These are phyloP conservation scores for Calliopum simillimum DNA, from an alignment of 2,888 invertebrate genomes.

Conservation along the genomic window DNA sequence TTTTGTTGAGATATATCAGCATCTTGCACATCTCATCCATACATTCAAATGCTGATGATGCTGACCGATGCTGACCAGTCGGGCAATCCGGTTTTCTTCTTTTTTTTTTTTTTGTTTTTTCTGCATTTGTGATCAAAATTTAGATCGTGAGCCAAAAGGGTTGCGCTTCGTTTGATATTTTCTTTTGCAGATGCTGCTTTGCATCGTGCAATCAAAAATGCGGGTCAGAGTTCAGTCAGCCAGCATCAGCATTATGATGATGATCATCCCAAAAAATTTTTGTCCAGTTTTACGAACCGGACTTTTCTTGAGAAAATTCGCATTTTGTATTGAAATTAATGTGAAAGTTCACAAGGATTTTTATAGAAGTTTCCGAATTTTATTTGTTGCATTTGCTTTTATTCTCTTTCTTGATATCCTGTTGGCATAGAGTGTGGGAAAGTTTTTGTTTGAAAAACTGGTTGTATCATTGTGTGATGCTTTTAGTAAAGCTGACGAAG, in stretches of 20 bases:
- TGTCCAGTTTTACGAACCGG: conserved; percentile 31
- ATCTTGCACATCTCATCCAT: not conserved
- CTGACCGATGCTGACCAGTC: conserved; percentile 9
- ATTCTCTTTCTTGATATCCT: not conserved
- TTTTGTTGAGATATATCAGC: not conserved
- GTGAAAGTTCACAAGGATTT: conserved; percentile 25
- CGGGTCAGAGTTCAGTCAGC: conserved; percentile 28
- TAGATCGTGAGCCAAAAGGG: not conserved
- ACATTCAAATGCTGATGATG: not conserved
- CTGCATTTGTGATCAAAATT: no score
- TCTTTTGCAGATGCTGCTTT: not conserved
- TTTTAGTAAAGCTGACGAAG: conserved; percentile 27
- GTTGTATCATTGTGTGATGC: conserved; percentile 2
- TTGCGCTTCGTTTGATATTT: not conserved
- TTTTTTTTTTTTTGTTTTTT: no score
- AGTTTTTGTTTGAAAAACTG: conserved; percentile 9
- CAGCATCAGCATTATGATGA: conserved; percentile 3
- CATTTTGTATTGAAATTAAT: conserved; percentile 29
- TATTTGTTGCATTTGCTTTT: not conserved
- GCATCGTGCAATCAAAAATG: not conserved
- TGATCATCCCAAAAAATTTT: not conserved
- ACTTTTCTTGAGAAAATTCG: conserved; percentile 28
- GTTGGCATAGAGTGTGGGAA: conserved; percentile 26
- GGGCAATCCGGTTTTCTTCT: no score
- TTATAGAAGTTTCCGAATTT: not conserved